Evolutionary conservation across 2,797 vertebrate genomes (phyloP).

Genomic region (Clarias pachynema): DNA sequence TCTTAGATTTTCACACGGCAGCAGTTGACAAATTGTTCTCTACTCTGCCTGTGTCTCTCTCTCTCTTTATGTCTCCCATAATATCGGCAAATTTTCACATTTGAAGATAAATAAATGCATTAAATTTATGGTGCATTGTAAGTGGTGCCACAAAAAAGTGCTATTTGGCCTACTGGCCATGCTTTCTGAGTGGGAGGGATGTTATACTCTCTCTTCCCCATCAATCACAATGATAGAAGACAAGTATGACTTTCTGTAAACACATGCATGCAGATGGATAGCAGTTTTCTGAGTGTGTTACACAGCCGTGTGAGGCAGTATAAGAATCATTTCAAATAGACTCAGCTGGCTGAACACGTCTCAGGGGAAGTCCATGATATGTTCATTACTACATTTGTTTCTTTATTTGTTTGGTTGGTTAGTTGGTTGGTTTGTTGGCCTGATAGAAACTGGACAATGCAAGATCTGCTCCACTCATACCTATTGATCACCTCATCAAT

Average conservation of each 20-base stretch:
- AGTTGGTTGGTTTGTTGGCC: not conserved
- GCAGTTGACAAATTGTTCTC: not conserved
- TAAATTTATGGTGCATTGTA: not conserved
- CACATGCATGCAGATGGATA: not conserved
- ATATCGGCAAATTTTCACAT: not conserved
- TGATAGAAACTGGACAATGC: not conserved
- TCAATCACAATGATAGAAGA: not conserved
- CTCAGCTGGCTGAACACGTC: not conserved
- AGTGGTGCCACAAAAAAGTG: not conserved
- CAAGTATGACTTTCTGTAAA: not conserved
- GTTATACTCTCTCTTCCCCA: not conserved
- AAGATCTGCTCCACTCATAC: not conserved
- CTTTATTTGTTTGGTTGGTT: not conserved
- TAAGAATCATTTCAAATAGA: not conserved
- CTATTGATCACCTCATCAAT: not conserved
- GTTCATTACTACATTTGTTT: not conserved
- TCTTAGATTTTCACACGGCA: not conserved
- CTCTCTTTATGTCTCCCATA: not conserved
- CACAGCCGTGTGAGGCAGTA: not conserved
- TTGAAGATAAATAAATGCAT: not conserved
- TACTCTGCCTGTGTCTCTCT: not conserved
- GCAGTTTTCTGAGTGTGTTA: not conserved
- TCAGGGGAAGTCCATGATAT: not conserved
- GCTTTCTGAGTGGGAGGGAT: not conserved
- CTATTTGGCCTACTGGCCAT: not conserved